Evolutionary conservation across 2,797 vertebrate genomes (phyloP).

Genomic region (Fistularia commersonii): DNA sequence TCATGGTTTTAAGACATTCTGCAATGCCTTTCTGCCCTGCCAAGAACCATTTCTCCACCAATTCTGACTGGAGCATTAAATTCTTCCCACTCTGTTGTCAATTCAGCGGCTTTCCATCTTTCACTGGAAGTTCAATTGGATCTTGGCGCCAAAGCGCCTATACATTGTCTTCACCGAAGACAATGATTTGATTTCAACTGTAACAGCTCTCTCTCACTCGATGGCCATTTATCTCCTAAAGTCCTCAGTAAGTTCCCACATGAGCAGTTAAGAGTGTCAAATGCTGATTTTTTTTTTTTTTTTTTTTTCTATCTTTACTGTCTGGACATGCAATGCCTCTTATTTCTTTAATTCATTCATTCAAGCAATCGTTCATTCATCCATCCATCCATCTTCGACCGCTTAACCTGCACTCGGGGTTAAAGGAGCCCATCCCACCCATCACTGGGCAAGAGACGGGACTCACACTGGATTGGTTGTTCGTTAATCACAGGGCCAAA

Average conservation of each 20-base stretch:
- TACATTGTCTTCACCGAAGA: conserved; percentile 2
- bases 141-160: conserved; percentile 4
- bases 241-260: neutral
- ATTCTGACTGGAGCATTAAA: conserved; percentile 12
- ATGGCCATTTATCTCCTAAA: neutral
- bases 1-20: neutral
- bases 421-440: too few relatives aligned
- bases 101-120: conserved; percentile 9
- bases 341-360: too few relatives aligned
- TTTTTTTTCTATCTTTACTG: neutral
- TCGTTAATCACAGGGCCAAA: too few relatives aligned
- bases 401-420: too few relatives aligned
- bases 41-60: conserved; percentile 3
- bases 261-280: conserved; percentile 1
- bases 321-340: too few relatives aligned
- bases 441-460: too few relatives aligned
- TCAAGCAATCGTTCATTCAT: too few relatives aligned
- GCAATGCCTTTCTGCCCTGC: conserved; percentile 3
- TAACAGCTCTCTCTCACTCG: neutral
- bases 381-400: too few relatives aligned
- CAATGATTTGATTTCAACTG: conserved; percentile 8
- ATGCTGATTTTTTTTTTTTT: neutral
- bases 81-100: conserved; percentile 2
- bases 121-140: conserved; percentile 12
- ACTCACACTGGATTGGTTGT: too few relatives aligned